These are phyloP conservation scores for Microctenopoma stevenorrisi DNA, from an alignment of 2,797 vertebrate species.

Conservation along the genomic window DNA sequence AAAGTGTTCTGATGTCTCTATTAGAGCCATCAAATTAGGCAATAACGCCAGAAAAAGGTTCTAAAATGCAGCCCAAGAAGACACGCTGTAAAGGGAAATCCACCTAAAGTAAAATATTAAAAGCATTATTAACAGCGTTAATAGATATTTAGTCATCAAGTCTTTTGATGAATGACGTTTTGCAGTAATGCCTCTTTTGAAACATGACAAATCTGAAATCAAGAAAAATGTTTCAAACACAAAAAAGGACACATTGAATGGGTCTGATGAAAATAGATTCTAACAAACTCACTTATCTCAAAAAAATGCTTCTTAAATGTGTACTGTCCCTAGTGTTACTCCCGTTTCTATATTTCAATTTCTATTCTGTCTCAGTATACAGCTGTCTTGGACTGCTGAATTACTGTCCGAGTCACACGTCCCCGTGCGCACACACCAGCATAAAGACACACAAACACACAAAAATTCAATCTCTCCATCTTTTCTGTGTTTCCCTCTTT, in stretches of 20 bases:
- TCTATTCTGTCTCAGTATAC: constrained; percentile 18
- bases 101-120: too few relatives aligned
- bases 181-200: too few relatives aligned
- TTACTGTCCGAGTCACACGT: constrained; percentile 54
- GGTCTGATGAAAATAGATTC: constrained; percentile 20
- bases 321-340: neutral
- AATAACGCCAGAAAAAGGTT: neutral
- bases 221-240: constrained; percentile 22
- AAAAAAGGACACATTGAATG: constrained; percentile 11
- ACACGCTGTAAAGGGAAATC: too few relatives aligned
- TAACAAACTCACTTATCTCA: neutral
- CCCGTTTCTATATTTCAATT: constrained; percentile 19
- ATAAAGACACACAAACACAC: constrained; percentile 19
- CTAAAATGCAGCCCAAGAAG: neutral
- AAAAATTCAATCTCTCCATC: constrained; percentile 66
- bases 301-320: too few relatives aligned
- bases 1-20: constrained; percentile 2
- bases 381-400: constrained; percentile 45
- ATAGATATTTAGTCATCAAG: too few relatives aligned
- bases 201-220: constrained; percentile 26
- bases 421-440: neutral
- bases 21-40: constrained; percentile 4
- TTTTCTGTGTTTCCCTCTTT: constrained; percentile 43
- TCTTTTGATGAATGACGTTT: too few relatives aligned
- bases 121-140: too few relatives aligned